phyloP scores from a whole-genome alignment of 1,140 invertebrate genomes.

The Hydropsyche tenuis region DNA sequence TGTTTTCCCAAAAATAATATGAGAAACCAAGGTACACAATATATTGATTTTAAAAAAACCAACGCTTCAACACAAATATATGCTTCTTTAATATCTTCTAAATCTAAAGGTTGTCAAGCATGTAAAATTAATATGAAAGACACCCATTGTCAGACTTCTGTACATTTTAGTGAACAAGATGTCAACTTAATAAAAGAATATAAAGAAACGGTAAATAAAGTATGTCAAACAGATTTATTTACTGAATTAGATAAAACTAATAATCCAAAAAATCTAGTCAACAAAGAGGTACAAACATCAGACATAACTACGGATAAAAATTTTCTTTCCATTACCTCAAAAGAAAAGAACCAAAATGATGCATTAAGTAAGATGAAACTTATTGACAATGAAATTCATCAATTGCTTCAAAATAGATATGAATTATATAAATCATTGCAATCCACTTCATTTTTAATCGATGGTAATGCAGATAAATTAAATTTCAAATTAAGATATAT shows the following conservation, averaged over 20 bases:
- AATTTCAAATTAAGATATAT: neutral
- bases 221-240: neutral
- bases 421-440: conserved; percentile 60
- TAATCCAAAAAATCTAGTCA: neutral
- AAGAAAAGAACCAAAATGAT: conserved; percentile 18
- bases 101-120: conserved; percentile 42
- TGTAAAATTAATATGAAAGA: conserved; percentile 23
- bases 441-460: conserved; percentile 42
- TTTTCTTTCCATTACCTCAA: neutral
- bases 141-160: conserved; percentile 34
- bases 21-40: conserved; percentile 44
- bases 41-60: conserved; percentile 36
- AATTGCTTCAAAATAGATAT: conserved; percentile 61
- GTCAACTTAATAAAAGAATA: neutral
- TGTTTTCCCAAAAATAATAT: neutral
- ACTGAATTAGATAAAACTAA: neutral
- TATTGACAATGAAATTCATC: conserved; percentile 62
- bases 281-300: conserved; percentile 16
- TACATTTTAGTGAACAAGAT: neutral
- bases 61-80: conserved; percentile 46
- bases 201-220: neutral
- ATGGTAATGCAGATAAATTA: neutral
- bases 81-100: conserved; percentile 45
- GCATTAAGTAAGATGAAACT: conserved; percentile 57
- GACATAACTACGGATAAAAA: neutral